These are phyloP conservation scores for Plebejus argus DNA, from an alignment of 2,888 invertebrate species.

Conservation along the genomic window DNA sequence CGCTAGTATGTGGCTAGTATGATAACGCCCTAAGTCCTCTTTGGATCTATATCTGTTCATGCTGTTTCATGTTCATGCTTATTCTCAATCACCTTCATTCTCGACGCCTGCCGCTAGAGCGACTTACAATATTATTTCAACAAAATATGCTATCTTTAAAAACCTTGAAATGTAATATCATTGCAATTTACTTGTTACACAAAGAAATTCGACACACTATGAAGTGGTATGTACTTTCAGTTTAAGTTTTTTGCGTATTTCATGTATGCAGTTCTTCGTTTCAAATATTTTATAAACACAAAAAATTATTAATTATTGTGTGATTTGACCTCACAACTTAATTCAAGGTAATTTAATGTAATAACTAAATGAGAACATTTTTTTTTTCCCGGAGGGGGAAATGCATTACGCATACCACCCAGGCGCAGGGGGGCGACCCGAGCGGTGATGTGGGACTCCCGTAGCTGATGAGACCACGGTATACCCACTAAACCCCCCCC, in stretches of 20 bases:
- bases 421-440: too few relatives aligned
- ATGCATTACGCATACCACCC: too few relatives aligned
- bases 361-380: too few relatives aligned
- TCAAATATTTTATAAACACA: neutral
- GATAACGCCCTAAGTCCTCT: too few relatives aligned
- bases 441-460: too few relatives aligned
- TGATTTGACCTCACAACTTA: too few relatives aligned
- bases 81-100: neutral
- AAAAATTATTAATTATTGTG: too few relatives aligned
- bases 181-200: conserved; percentile 1
- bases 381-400: too few relatives aligned
- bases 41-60: neutral
- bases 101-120: neutral
- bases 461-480: too few relatives aligned
- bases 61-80: neutral
- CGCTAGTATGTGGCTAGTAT: too few relatives aligned
- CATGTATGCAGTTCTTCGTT: neutral
- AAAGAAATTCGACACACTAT: conserved; percentile 2
- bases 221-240: neutral
- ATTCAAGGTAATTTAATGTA: too few relatives aligned
- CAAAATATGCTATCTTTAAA: neutral
- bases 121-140: neutral
- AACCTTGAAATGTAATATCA: conserved; percentile 1
- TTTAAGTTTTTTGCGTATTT: neutral
- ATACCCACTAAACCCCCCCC: too few relatives aligned